Evolutionary conservation across 2,797 vertebrate species (phyloP).

Genomic region (Malurus leucopterus): DNA sequence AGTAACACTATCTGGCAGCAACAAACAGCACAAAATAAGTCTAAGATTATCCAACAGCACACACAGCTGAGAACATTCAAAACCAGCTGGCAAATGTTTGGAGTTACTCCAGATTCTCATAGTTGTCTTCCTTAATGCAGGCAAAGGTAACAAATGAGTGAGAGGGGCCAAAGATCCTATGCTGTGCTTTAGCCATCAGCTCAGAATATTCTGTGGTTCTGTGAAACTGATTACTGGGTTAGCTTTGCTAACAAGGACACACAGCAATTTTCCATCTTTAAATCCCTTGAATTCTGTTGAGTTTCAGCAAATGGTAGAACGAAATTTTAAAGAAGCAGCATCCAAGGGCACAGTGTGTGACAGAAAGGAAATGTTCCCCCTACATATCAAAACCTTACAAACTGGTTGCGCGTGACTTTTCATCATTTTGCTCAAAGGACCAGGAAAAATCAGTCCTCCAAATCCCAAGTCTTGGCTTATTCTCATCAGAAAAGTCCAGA

Average conservation of each 20-base stretch:
- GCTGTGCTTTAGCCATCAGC: neutral
- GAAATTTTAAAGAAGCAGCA: neutral
- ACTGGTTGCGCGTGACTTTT: neutral
- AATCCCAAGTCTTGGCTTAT: neutral
- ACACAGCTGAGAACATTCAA: slow-evolving; percentile 62
- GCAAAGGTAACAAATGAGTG: slow-evolving; percentile 12
- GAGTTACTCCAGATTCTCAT: slow-evolving; percentile 42
- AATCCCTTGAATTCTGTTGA: neutral
- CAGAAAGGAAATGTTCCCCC: neutral
- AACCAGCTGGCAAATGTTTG: slow-evolving; percentile 59
- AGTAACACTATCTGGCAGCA: slow-evolving; percentile 60
- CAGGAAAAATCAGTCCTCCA: neutral
- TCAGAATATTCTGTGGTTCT: neutral
- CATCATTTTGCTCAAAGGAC: neutral
- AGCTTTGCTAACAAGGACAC: neutral
- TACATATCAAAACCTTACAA: neutral
- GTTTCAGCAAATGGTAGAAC: neutral
- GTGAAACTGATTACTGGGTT: neutral
- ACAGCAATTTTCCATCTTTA: neutral
- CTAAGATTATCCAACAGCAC: slow-evolving; percentile 50
- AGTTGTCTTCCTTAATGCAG: slow-evolving; percentile 15
- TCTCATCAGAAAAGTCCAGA: neutral
- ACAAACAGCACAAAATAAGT: slow-evolving; percentile 46
- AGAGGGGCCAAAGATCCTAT: neutral
- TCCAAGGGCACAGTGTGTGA: neutral